Conservation (phyloP, 2,113 vertebrate genomes). For the Galbula dea region DNA sequence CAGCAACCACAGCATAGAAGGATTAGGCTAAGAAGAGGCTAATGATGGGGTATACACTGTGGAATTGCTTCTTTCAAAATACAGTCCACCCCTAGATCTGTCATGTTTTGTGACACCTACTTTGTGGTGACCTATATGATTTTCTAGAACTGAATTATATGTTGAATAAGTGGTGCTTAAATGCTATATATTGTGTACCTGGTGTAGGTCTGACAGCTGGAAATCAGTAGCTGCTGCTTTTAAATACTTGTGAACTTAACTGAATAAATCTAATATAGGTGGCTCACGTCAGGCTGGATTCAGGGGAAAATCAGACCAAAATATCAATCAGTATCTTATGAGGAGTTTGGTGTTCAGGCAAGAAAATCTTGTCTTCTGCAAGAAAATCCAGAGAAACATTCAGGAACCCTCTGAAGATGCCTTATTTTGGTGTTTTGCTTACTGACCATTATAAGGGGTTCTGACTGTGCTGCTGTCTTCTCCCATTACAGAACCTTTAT, state of each 20-base stretch:
- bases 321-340: background rate
- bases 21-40: background rate
- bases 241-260: background rate
- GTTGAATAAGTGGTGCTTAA: background rate
- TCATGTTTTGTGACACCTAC: accelerated
- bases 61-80: background rate
- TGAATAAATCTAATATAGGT: background rate
- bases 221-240: background rate
- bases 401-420: background rate
- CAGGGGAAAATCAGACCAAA: background rate
- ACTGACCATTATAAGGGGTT: background rate
- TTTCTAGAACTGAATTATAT: background rate
- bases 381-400: background rate
- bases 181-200: background rate
- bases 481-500: background rate
- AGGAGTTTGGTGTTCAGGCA: background rate
- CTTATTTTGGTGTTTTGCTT: background rate
- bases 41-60: background rate
- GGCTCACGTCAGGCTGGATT: background rate
- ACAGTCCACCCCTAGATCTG: background rate
- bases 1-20: background rate
- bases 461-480: background rate
- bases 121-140: background rate
- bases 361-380: background rate
- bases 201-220: background rate